Evolutionary conservation across 1,140 invertebrate species (phyloP).

Genomic region (Dolichoris vasculosae): DNA sequence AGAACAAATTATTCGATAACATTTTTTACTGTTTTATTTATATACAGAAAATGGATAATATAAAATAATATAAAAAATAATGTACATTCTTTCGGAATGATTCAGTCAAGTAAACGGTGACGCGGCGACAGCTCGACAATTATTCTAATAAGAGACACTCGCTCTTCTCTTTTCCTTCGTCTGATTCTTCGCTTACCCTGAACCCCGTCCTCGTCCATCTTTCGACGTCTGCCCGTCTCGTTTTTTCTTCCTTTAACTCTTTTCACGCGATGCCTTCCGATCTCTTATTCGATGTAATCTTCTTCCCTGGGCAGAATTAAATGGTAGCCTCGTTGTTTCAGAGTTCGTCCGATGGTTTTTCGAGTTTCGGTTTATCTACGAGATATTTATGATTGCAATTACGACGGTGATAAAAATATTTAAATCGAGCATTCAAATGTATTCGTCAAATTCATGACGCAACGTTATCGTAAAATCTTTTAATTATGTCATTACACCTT

Average conservation of each 20-base stretch:
- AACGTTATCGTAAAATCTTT: background rate
- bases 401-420: background rate
- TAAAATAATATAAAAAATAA: too few species aligned
- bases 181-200: background rate
- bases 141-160: conserved; percentile 34
- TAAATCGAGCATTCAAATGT: background rate
- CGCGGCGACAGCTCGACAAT: conserved; percentile 18
- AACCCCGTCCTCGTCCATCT: background rate
- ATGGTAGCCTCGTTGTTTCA: too few species aligned
- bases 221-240: background rate
- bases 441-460: background rate
- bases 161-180: conserved; percentile 5
- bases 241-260: background rate
- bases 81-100: too few species aligned
- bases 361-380: too few species aligned
- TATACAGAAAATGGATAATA: too few species aligned
- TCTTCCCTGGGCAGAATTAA: too few species aligned
- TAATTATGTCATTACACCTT: too few species aligned
- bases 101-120: conserved; percentile 39
- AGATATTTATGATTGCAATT: background rate
- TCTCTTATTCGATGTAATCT: background rate
- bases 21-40: too few species aligned
- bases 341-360: too few species aligned
- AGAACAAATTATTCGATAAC: too few species aligned
- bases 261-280: background rate